A percentile compares a stretch with the other conserved stretches of the same genome.
Conservation (phyloP, 2,888 invertebrate species). For the Epirrhoe alternata region DNA sequence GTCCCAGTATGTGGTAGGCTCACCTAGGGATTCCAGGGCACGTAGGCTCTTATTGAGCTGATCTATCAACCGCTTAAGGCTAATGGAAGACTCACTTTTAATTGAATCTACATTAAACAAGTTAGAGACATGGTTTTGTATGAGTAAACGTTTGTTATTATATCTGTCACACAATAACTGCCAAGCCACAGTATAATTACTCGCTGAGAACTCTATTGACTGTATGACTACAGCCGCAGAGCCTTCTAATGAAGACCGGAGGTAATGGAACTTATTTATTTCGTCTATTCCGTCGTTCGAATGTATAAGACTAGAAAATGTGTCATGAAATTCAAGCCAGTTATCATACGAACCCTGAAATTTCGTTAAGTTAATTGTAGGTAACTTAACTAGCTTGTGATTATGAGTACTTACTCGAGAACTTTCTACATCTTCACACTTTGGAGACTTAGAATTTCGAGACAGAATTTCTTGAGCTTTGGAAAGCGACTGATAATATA, state of each 20-base stretch:
- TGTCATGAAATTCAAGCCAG: constrained; percentile 47
- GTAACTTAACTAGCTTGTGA: constrained; percentile 35
- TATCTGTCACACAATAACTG: constrained; percentile 41
- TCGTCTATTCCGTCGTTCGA: constrained; percentile 41
- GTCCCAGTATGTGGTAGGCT: constrained; percentile 43
- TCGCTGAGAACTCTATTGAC: constrained; percentile 39
- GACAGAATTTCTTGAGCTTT: constrained; percentile 7
- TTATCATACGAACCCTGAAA: constrained; percentile 41
- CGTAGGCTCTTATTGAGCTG: constrained; percentile 43
- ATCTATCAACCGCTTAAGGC: constrained; percentile 39
- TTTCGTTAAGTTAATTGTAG: constrained; percentile 45
- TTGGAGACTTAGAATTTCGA: not conserved
- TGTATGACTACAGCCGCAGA: constrained; percentile 42
- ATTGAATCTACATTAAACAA: constrained; percentile 41
- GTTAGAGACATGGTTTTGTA: constrained; percentile 43
- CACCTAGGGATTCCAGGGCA: constrained; percentile 39
- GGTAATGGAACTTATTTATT: constrained; percentile 47
- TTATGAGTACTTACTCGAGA: not conserved
- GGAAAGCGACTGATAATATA: not conserved
- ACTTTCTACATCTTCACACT: not conserved
- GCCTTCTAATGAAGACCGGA: constrained; percentile 41
- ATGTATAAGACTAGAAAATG: constrained; percentile 43
- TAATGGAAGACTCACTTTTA: constrained; percentile 38
- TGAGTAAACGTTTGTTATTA: constrained; percentile 38
- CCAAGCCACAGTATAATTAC: constrained; percentile 43